Base-by-base conservation (phyloP, 2,888 invertebrate genomes). In the Rotaria socialis region DNA sequence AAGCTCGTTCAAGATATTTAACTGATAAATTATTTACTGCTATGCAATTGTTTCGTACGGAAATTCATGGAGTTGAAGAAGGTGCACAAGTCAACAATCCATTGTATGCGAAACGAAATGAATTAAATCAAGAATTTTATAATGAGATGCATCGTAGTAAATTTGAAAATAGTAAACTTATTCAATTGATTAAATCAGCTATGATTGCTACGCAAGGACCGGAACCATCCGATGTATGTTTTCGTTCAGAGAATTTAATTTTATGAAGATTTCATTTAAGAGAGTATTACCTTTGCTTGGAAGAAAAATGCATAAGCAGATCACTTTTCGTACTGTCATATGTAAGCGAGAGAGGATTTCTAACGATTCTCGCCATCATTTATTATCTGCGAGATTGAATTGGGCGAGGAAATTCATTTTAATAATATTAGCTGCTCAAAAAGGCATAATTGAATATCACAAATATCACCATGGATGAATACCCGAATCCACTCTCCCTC, bases 1-100 rank as follows among this genome's bases (percentile, higher is more conserved):
- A 80, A 43, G 43, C 47, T 14, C 43, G 80, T 47, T 47, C 80
- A 43, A 22, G 47, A 80, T 47, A 80, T 80, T 47, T 80, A 80
- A 80, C 80, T 5, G 47, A 80, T 11, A 47, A n/a, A n/a, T 16
- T 80, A n/a, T 80, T 80, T 80, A 8, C 80, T n/a, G 22, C 80
- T n/a, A 80, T 80, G 80, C 80, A 80, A n/a, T n/a, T 11, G 35
- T 80, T 80, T 80, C 80, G 80, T 24, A 47, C 80, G 3, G 80
- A 80, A 80, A 43, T 80, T 47, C 80, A 80, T 47, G 11, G 24
- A 41, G 80, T 80, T 10, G 80, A 80, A 80, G 80, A 80, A 80
- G 80, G 80, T 47, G 80, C 80, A 47, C 80, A 80, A 80, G 47
- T 80, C 10, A 80, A 80, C 19, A 80, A 80, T 47, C 80, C 80